These are phyloP conservation scores for Helogale parvula DNA, from an alignment of 2,113 vertebrate species.

Conservation along the genomic window DNA sequence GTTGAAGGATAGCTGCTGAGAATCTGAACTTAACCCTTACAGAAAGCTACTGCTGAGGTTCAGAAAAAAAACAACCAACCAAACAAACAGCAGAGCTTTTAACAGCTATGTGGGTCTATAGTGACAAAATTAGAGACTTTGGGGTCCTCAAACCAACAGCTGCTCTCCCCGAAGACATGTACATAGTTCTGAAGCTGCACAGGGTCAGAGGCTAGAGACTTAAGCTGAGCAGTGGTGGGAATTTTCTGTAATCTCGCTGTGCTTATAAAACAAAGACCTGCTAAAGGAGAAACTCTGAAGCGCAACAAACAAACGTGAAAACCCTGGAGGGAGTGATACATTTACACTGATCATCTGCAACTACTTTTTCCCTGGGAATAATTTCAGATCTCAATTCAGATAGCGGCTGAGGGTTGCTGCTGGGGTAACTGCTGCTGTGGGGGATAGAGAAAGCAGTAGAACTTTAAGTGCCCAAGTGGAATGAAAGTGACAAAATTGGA, in stretches of 20 bases:
- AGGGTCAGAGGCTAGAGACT: neutral
- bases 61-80: neutral
- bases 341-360: neutral
- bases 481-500: neutral
- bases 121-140: neutral
- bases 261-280: neutral
- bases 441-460: neutral
- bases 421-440: neutral
- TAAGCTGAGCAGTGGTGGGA: neutral
- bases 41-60: neutral
- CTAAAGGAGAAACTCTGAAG: neutral
- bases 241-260: neutral
- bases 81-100: neutral
- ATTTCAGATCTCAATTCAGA: neutral
- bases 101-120: neutral
- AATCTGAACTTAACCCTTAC: neutral
- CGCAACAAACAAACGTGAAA: neutral
- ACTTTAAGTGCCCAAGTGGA: neutral
- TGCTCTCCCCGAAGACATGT: neutral
- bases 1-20: neutral
- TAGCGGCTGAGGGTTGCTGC: neutral
- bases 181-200: neutral
- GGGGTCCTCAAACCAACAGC: neutral
- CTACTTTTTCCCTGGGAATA: neutral
- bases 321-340: neutral